Percentiles rank a stretch among this genome's conserved stretches.
These are phyloP conservation scores for Rhabdomys pumilio DNA, from an alignment of 2,797 vertebrate genomes.

Conservation along the genomic window DNA sequence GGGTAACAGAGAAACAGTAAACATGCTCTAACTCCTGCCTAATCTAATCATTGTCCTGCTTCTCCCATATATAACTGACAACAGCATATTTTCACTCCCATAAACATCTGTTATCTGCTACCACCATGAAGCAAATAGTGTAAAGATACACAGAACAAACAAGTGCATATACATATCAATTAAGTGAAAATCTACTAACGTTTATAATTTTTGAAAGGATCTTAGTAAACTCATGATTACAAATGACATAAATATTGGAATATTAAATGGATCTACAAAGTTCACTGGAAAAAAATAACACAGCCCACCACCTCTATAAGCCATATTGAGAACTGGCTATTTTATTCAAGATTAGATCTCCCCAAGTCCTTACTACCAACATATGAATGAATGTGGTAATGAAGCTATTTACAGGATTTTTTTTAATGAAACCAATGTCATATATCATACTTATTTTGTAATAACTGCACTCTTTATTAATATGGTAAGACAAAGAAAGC, in stretches of 20 bases:
- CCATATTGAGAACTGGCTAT: background rate
- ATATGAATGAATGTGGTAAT: background rate
- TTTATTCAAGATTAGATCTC: constrained; percentile 2
- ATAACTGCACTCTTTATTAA: background rate
- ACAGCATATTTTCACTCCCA: constrained; percentile 39
- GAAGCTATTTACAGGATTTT: background rate
- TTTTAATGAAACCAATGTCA: background rate
- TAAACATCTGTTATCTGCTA: constrained; percentile 14
- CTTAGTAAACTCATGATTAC: background rate
- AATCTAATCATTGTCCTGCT: background rate
- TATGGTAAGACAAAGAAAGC: background rate
- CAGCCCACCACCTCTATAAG: background rate
- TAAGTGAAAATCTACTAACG: constrained; percentile 40
- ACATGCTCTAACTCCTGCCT: background rate
- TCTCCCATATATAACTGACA: background rate
- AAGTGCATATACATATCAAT: background rate
- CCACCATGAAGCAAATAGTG: background rate
- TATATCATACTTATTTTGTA: constrained; percentile 31
- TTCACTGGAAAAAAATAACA: constrained; percentile 3
- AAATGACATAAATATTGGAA: constrained; percentile 15
- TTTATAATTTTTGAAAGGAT: background rate
- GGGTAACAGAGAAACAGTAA: constrained; percentile 16
- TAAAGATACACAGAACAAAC: background rate
- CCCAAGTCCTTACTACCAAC: background rate
- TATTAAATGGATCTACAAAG: background rate